phyloP scores from a whole-genome alignment of 2,797 vertebrate genomes.

The Anas flavirostris region DNA sequence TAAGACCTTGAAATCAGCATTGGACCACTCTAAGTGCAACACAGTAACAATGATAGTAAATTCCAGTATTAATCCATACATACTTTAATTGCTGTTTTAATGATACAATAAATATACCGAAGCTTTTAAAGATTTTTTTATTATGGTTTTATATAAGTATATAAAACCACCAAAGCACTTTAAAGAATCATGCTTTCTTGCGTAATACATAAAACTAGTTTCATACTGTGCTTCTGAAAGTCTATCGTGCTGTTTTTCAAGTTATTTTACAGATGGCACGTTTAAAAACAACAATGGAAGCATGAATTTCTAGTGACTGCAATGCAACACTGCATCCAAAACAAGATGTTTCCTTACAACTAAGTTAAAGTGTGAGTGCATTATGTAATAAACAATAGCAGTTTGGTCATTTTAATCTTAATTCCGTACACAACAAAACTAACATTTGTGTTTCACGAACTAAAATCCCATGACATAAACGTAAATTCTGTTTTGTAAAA shows the following conservation, averaged over 20 bases:
- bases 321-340: conserved; percentile 54
- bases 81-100: conserved; percentile 70
- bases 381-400: conserved; percentile 63
- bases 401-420: conserved; percentile 73
- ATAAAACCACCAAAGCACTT: conserved; percentile 78
- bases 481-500: conserved; percentile 48
- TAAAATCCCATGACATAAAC: conserved; percentile 37
- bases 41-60: conserved; percentile 39
- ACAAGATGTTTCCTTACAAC: conserved; percentile 45
- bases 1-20: conserved; percentile 2
- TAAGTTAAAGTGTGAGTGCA: conserved; percentile 71
- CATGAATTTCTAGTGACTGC: conserved; percentile 54
- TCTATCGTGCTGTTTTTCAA: conserved; percentile 60
- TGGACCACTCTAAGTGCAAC: conserved; percentile 25
- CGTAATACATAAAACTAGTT: conserved; percentile 67
- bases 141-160: conserved; percentile 69
- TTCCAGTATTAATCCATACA: conserved; percentile 43
- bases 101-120: conserved; percentile 61
- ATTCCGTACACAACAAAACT: conserved; percentile 59
- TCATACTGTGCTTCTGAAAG: conserved; percentile 64
- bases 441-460: conserved; percentile 50
- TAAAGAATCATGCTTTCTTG: conserved; percentile 71
- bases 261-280: conserved; percentile 72
- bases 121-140: conserved; percentile 66
- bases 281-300: background rate